Conservation (phyloP, 92 coral and sea anemone genomes). For the Porites rus region DNA sequence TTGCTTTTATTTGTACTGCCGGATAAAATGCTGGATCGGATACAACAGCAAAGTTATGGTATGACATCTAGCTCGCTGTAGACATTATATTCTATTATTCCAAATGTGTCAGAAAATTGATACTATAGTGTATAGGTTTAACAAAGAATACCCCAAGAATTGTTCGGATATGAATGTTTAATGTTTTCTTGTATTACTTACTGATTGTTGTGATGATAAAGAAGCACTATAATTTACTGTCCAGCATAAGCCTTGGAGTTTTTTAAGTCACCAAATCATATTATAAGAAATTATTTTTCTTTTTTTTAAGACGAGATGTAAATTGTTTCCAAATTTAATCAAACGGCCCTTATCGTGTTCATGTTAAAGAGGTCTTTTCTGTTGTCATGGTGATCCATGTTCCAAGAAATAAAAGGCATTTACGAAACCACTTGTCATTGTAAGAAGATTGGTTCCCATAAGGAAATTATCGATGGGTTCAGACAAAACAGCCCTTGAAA, state of each 20-base stretch:
- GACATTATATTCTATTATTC: background rate
- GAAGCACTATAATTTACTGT: background rate
- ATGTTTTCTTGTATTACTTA: no score
- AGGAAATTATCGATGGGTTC: background rate
- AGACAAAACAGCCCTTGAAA: background rate
- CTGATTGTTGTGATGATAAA: background rate
- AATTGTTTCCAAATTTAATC: background rate
- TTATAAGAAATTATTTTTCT: background rate
- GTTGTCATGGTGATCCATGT: background rate
- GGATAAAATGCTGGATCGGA: no score
- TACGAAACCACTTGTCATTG: background rate
- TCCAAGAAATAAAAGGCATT: background rate
- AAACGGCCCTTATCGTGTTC: background rate
- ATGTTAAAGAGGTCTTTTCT: background rate
- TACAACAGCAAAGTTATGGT: no score
- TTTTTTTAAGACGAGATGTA: background rate
- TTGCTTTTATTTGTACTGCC: no score
- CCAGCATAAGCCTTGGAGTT: background rate
- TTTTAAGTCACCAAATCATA: no score
- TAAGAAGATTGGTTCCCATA: conserved; percentile 20
- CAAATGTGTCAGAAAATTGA: background rate
- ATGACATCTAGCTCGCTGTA: no score
- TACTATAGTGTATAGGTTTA: no score
- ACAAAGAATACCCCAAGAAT: no score
- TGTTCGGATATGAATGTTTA: no score